These are phyloP conservation scores for Eptesicus fuscus DNA, from an alignment of 2,113 vertebrate genomes.

Conservation along the genomic window DNA sequence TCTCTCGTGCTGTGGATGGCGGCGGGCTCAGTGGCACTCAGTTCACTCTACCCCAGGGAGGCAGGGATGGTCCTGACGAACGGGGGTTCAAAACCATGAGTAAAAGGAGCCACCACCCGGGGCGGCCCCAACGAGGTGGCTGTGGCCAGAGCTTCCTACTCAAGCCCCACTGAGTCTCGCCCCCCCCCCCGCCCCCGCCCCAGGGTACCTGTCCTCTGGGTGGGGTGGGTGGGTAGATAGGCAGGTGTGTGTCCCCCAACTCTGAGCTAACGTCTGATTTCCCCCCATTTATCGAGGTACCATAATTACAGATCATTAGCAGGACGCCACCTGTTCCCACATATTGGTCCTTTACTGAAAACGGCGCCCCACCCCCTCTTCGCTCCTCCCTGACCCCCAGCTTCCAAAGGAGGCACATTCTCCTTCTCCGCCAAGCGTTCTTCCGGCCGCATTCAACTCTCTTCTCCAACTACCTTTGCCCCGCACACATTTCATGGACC, in stretches of 20 bases:
- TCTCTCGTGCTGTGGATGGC: not conserved
- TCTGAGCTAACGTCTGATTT: not conserved
- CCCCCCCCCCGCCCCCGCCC: too few species aligned
- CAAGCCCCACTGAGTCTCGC: not conserved
- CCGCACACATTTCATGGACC: not conserved
- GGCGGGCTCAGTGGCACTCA: not conserved
- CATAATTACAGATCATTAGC: not conserved
- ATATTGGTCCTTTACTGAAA: not conserved
- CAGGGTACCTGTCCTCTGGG: not conserved
- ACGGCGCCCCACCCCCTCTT: accelerated
- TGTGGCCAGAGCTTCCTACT: not conserved
- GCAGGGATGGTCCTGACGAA: accelerated
- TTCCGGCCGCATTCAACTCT: not conserved
- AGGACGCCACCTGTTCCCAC: not conserved
- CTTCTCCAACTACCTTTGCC: not conserved
- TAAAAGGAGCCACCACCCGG: not conserved
- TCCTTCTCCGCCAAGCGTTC: not conserved
- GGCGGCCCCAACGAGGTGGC: not conserved
- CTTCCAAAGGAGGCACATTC: not conserved
- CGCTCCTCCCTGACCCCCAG: accelerated
- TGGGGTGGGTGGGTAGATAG: too few species aligned
- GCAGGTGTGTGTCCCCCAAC: not conserved
- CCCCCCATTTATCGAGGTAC: not conserved
- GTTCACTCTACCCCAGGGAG: not conserved
- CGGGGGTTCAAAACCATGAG: not conserved